Evolutionary conservation across 2,113 vertebrate species (phyloP).

Genomic region (Barbus barbus): DNA sequence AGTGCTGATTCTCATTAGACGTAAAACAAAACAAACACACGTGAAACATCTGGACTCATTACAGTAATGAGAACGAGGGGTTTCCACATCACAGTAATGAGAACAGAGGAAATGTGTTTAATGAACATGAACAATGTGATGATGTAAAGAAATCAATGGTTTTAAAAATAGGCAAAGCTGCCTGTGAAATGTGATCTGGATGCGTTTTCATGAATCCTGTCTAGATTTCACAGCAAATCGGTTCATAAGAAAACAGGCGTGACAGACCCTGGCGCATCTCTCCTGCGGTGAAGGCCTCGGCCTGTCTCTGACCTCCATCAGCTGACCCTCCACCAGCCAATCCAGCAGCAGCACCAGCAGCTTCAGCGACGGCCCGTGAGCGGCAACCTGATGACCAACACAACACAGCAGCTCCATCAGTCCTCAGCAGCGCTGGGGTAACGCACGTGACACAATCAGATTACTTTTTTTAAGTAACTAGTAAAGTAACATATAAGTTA

Average conservation of each 20-base stretch:
- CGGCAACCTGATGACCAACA: slow-evolving; percentile 63
- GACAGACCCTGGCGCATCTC: slow-evolving; percentile 82
- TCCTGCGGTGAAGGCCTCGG: slow-evolving; percentile 69
- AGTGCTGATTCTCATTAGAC: neutral
- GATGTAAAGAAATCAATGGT: neutral
- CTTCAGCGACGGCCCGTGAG: slow-evolving; percentile 71
- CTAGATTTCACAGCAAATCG: neutral
- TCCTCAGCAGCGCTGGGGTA: too few species aligned
- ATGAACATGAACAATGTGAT: neutral
- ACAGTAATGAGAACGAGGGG: neutral
- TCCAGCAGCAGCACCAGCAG: slow-evolving; percentile 81
- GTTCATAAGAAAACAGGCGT: neutral
- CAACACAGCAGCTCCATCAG: neutral
- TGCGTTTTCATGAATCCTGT: neutral
- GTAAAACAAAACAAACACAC: neutral
- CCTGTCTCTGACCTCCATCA: slow-evolving; percentile 61
- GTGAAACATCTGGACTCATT: neutral
- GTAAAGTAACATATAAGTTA: too few species aligned
- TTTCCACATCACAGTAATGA: neutral
- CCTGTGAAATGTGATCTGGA: neutral
- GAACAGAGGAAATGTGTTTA: neutral
- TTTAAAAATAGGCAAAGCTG: neutral
- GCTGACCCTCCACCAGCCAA: slow-evolving; percentile 81
- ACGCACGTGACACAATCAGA: too few species aligned
- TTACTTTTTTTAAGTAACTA: too few species aligned